phyloP scores from a whole-genome alignment of 1,140 invertebrate genomes.

The Dreissena polymorpha region DNA sequence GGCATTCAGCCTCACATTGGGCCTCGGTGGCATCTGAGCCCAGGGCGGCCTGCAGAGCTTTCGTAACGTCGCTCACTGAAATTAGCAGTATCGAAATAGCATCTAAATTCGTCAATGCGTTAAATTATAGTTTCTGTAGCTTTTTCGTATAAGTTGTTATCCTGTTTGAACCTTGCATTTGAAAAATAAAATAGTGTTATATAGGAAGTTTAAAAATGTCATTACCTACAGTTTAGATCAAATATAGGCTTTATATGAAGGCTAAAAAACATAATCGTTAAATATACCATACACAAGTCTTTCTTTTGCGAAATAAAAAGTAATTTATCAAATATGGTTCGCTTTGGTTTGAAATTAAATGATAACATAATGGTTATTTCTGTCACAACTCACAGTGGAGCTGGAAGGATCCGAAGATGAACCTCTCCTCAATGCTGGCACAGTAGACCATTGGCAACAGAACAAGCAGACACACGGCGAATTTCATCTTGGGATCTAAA shows the following conservation, averaged over 20 bases:
- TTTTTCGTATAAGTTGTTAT: no score
- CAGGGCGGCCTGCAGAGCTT: neutral
- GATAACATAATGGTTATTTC: neutral
- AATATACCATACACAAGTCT: neutral
- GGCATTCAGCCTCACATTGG: neutral
- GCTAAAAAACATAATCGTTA: no score
- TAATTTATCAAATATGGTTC: neutral
- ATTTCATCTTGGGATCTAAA: neutral
- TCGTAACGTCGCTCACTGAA: neutral
- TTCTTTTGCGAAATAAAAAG: neutral
- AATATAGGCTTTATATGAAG: no score
- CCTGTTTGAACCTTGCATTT: no score
- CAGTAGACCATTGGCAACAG: slow-evolving; percentile 10
- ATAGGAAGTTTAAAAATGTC: no score
- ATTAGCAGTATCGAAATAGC: neutral
- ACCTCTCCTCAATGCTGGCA: neutral
- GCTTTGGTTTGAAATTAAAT: neutral
- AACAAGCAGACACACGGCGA: slow-evolving; percentile 5
- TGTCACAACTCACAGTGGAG: neutral
- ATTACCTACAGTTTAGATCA: no score
- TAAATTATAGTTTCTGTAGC: no score
- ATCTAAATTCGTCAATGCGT: no score
- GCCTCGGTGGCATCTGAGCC: neutral
- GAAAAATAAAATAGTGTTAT: no score
- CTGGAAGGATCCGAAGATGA: neutral